Conservation (phyloP, 2,888 invertebrate genomes). For the Epinotia brunnichana region DNA sequence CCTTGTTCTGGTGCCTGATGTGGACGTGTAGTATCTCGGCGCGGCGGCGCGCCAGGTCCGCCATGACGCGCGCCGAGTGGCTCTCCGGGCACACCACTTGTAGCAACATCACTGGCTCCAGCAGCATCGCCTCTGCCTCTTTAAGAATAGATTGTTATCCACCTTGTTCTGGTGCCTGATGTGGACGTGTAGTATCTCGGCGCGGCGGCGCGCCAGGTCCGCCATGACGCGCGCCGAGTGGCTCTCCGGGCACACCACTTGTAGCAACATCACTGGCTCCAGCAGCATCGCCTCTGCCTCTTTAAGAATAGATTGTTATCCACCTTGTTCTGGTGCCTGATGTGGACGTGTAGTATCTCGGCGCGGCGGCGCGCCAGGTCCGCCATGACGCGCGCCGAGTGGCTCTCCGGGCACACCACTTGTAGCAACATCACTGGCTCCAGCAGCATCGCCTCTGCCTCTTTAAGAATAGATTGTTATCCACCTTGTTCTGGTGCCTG, state of each 20-base stretch:
- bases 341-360: conserved; percentile 85
- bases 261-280: conserved; percentile 95
- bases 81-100: conserved; percentile 89
- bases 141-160: conserved; percentile 58
- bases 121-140: conserved; percentile 80
- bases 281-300: conserved; percentile 84
- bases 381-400: conserved; percentile 86
- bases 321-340: conserved; percentile 87
- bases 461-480: conserved; percentile 59
- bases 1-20: conserved; percentile 86
- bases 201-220: conserved; percentile 90
- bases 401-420: conserved; percentile 87
- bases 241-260: conserved; percentile 88
- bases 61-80: conserved; percentile 85
- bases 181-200: conserved; percentile 86
- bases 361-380: conserved; percentile 91
- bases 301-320: conserved; percentile 58
- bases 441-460: conserved; percentile 84
- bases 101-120: conserved; percentile 96
- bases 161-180: conserved; percentile 87
- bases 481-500: conserved; percentile 86
- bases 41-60: conserved; percentile 90
- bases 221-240: conserved; percentile 86
- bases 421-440: conserved; percentile 97
- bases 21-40: conserved; percentile 86